phyloP scores from a whole-genome alignment of 2,888 invertebrate genomes.

The Dromius quadrimaculatus region DNA sequence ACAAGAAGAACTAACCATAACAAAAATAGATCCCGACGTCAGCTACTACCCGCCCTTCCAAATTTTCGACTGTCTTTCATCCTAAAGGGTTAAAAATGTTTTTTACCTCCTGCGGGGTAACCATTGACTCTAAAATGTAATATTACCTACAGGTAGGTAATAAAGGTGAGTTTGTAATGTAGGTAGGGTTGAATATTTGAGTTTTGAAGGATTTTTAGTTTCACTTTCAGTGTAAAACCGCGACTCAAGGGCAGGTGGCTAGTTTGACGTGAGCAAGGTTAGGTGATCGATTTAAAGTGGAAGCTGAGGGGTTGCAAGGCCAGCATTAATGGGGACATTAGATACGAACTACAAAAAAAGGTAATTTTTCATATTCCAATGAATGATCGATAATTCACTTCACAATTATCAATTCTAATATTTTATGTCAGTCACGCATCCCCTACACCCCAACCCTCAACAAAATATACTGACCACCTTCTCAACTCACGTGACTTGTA shows the following conservation, averaged over 20 bases:
- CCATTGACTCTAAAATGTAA: not conserved
- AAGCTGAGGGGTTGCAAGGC: slow-evolving; percentile 20
- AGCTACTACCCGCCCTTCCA: not conserved
- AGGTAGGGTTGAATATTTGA: not conserved
- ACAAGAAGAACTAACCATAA: slow-evolving; percentile 35
- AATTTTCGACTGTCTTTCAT: not conserved
- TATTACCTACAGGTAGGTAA: slow-evolving; percentile 19
- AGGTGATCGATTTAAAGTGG: slow-evolving; percentile 40
- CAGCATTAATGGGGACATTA: slow-evolving; percentile 22
- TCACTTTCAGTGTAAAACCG: slow-evolving; percentile 61
- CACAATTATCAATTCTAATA: not conserved
- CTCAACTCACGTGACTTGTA: slow-evolving; percentile 25
- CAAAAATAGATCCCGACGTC: not conserved
- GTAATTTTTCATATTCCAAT: too few relatives aligned
- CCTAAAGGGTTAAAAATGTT: slow-evolving; percentile 29
- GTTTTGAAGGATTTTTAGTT: slow-evolving; percentile 21
- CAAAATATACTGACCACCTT: too few relatives aligned
- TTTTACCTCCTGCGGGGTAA: not conserved
- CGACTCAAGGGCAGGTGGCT: slow-evolving; percentile 62
- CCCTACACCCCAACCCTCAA: not conserved
- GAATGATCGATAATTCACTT: too few relatives aligned
- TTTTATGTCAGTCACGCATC: not conserved
- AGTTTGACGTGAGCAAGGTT: slow-evolving; percentile 17
- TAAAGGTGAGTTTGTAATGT: too few relatives aligned
- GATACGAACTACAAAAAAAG: slow-evolving; percentile 8